Percentiles rank a stretch among this genome's conserved stretches.
These are phyloP conservation scores for Daphoenositta chrysoptera DNA, from an alignment of 2,113 vertebrate genomes.

Conservation along the genomic window DNA sequence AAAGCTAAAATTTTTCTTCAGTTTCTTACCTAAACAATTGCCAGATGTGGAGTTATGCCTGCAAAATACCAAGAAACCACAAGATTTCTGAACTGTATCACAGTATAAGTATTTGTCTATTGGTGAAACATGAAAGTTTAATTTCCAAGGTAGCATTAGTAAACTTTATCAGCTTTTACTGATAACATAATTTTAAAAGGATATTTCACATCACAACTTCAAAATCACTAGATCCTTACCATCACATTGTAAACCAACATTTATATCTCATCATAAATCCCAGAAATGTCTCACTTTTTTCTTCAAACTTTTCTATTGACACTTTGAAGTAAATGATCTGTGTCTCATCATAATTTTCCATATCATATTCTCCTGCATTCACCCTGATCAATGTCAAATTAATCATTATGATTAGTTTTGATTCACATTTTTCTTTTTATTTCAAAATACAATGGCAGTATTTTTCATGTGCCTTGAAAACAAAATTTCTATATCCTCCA, in stretches of 20 bases:
- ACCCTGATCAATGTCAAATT: not conserved
- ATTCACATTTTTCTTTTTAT: not conserved
- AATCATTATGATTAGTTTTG: not conserved
- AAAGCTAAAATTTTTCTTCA: not conserved
- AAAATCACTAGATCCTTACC: not conserved
- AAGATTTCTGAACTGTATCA: not conserved
- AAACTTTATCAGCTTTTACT: slow-evolving; percentile 28
- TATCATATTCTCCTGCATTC: not conserved
- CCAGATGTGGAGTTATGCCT: not conserved
- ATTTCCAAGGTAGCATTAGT: not conserved
- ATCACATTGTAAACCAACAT: not conserved
- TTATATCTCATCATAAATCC: not conserved
- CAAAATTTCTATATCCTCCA: not conserved
- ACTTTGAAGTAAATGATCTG: not conserved
- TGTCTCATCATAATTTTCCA: not conserved
- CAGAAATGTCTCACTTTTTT: not conserved
- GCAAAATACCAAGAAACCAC: rapidly evolving
- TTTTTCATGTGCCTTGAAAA: not conserved
- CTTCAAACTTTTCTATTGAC: not conserved
- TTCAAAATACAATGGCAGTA: not conserved
- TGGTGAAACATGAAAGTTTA: not conserved
- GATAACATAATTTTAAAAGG: not conserved
- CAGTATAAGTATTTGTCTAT: slow-evolving; percentile 3
- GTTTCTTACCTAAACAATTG: not conserved
- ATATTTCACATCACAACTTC: not conserved